A percentile compares a stretch with the other conserved stretches of the same genome.
These are phyloP conservation scores for Tribolium castaneum DNA, from an alignment of 1,140 invertebrate genomes.

Conservation along the genomic window DNA sequence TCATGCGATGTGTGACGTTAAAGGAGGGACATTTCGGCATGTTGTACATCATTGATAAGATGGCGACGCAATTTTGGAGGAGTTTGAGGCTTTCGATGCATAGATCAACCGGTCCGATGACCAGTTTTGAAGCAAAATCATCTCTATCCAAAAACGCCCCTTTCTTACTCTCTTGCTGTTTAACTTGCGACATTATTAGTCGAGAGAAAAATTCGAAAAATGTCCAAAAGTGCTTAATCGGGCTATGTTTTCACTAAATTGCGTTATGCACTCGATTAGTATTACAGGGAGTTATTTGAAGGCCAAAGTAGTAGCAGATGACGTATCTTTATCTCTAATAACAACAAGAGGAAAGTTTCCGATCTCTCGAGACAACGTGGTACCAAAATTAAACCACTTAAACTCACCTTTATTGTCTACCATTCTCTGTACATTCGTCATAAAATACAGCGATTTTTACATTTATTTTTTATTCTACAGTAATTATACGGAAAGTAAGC, in stretches of 20 bases:
- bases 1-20: conserved; percentile 88
- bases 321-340: not conserved
- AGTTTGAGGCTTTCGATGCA: conserved; percentile 89
- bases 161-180: too few species aligned
- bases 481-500: not conserved
- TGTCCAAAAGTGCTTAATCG: too few species aligned
- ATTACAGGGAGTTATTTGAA: too few species aligned
- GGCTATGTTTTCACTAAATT: too few species aligned
- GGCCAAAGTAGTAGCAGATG: too few species aligned
- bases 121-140: conserved; percentile 38
- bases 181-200: too few species aligned
- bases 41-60: conserved; percentile 90
- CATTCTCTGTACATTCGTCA: conserved; percentile 21
- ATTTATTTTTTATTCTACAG: conserved; percentile 2
- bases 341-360: not conserved
- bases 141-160: too few species aligned
- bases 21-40: conserved; percentile 96
- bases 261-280: too few species aligned
- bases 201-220: too few species aligned
- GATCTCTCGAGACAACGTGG: not conserved
- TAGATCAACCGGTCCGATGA: conserved; percentile 69
- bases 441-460: conserved; percentile 31
- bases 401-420: conserved; percentile 13
- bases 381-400: not conserved
- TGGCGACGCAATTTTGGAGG: conserved; percentile 85